Evolutionary conservation across 2,797 vertebrate genomes (phyloP).

Genomic region (Poecilia velifera): DNA sequence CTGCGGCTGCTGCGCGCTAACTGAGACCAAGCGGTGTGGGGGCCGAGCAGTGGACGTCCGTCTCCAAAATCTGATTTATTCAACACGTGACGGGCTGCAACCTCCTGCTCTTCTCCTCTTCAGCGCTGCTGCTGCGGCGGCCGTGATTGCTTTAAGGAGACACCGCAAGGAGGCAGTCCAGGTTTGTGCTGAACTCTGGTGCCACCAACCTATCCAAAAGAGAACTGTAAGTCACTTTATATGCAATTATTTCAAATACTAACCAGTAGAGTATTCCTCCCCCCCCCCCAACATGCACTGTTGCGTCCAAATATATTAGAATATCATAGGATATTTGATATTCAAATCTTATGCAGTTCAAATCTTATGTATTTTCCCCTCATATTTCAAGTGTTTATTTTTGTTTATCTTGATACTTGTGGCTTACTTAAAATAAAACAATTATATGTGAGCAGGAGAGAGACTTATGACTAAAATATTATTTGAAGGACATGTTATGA

Average conservation of each 20-base stretch:
- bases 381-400: not conserved
- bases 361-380: not conserved
- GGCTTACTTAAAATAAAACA: not conserved
- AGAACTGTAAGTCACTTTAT: constrained; percentile 65
- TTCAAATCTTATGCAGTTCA: not conserved
- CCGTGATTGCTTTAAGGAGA: constrained; percentile 46
- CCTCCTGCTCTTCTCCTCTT: constrained; percentile 48
- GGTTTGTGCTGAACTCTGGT: constrained; percentile 77
- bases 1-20: constrained; percentile 61
- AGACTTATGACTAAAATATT: not conserved
- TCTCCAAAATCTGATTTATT: constrained; percentile 74
- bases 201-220: constrained; percentile 76
- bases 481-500: not conserved
- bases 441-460: not conserved
- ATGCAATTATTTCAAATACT: not conserved
- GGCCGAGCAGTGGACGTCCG: constrained; percentile 55
- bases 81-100: constrained; percentile 74
- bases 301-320: not conserved
- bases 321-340: not conserved
- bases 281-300: not conserved
- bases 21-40: constrained; percentile 61
- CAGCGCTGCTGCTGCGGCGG: constrained; percentile 29
- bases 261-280: not conserved
- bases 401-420: not conserved
- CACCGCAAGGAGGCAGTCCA: constrained; percentile 38